Evolutionary conservation across 2,888 invertebrate genomes (phyloP).

Genomic region (Crossocerus cetratus): DNA sequence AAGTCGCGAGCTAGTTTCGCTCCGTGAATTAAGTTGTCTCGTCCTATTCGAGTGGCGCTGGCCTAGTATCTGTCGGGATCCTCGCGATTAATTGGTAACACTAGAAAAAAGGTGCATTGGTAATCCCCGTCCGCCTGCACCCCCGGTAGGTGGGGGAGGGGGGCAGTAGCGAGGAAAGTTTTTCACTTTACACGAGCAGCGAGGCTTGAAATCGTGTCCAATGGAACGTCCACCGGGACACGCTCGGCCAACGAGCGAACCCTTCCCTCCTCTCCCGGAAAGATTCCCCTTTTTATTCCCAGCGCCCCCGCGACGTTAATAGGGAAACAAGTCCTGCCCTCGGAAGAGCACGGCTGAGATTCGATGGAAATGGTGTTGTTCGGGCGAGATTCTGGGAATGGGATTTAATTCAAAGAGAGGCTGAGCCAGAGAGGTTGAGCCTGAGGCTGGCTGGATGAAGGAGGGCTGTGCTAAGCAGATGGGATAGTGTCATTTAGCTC

Average conservation of each 20-base stretch:
- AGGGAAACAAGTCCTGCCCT: conserved; percentile 49
- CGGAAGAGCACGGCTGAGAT: too few species aligned
- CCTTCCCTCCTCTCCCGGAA: conserved; percentile 29
- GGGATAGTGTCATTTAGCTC: too few species aligned
- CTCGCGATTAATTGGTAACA: conserved; percentile 1
- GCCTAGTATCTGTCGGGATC: neutral
- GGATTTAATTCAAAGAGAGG: too few species aligned
- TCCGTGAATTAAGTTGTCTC: too few species aligned
- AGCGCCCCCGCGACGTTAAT: conserved; percentile 49
- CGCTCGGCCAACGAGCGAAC: neutral
- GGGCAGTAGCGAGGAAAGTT: conserved; percentile 55
- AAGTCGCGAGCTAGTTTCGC: too few species aligned
- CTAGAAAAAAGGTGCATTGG: neutral
- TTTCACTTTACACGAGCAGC: conserved; percentile 69
- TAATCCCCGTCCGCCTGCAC: conserved; percentile 8
- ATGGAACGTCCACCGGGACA: conserved; percentile 48
- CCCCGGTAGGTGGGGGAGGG: conserved; percentile 8
- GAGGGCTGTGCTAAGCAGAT: too few species aligned
- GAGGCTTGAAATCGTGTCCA: conserved; percentile 68
- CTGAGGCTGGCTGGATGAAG: too few species aligned
- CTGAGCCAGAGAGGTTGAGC: too few species aligned
- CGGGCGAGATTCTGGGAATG: too few species aligned
- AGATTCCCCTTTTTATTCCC: conserved; percentile 38
- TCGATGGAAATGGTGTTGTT: too few species aligned
- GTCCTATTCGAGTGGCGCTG: too few species aligned